These are phyloP conservation scores for Morelia viridis DNA, from an alignment of 2,797 vertebrate species.

Conservation along the genomic window DNA sequence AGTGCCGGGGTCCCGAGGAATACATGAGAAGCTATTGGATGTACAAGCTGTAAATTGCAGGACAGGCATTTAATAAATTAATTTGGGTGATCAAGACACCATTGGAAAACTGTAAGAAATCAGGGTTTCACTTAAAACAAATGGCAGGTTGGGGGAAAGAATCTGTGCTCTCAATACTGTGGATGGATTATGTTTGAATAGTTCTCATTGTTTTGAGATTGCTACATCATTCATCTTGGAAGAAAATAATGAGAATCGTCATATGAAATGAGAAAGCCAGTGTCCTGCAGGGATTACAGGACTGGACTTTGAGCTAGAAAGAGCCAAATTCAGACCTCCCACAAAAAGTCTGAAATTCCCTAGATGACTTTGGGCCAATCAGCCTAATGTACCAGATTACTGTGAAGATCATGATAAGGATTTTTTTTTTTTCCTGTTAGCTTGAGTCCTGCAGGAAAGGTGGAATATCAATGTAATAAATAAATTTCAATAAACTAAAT, in stretches of 20 bases:
- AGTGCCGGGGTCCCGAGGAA: not conserved
- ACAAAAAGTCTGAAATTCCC: too few species aligned
- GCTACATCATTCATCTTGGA: not conserved
- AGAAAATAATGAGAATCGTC: not conserved
- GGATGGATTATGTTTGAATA: not conserved
- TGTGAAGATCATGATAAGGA: not conserved
- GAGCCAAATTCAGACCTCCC: not conserved
- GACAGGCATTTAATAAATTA: rapidly evolving
- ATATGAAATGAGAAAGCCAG: not conserved
- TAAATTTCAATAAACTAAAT: not conserved
- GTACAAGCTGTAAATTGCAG: not conserved
- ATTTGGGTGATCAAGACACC: not conserved
- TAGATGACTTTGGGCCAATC: not conserved
- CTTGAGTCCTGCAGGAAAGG: not conserved
- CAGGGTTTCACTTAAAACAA: constrained; percentile 36
- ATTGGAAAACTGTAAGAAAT: constrained; percentile 35
- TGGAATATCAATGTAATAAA: not conserved
- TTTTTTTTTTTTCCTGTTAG: not conserved
- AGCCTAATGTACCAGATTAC: not conserved
- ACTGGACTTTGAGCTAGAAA: not conserved
- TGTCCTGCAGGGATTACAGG: not conserved
- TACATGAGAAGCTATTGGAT: not conserved
- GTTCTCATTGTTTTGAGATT: constrained; percentile 1
- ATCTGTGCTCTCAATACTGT: constrained; percentile 40
- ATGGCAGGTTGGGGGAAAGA: constrained; percentile 38